Conservation (phyloP, 2,113 vertebrate genomes). For the Seriola rivoliana region DNA sequence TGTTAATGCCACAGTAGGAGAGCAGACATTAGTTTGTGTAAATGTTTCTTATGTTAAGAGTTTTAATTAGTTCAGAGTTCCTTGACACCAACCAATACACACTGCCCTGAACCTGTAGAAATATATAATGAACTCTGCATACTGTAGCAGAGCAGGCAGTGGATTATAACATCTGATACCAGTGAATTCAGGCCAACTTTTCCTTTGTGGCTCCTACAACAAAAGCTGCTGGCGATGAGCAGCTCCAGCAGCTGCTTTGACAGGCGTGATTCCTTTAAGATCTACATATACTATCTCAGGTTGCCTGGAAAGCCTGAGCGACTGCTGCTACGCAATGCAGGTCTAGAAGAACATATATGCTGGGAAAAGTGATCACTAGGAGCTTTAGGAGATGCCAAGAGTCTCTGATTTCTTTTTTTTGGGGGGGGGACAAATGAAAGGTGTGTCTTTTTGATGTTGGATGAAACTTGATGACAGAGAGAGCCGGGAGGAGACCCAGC, state of each 20-base stretch:
- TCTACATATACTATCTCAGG: constrained; percentile 27
- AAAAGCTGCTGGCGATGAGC: constrained; percentile 22
- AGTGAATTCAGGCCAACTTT: constrained; percentile 18
- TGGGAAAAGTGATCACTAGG: constrained; percentile 64
- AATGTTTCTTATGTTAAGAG: no score
- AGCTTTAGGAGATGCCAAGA: constrained; percentile 55
- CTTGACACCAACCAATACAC: no score
- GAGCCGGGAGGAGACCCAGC: constrained; percentile 62
- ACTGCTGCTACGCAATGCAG: neutral
- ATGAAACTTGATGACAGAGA: constrained; percentile 74
- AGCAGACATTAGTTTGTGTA: no score
- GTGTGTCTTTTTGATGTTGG: constrained; percentile 78
- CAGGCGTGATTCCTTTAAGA: constrained; percentile 37
- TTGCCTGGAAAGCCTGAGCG: constrained; percentile 29
- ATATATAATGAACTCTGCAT: neutral
- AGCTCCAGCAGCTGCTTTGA: constrained; percentile 29
- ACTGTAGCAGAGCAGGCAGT: constrained; percentile 22
- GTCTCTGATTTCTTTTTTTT: constrained; percentile 52
- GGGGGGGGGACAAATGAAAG: constrained; percentile 54
- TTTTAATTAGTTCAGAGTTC: neutral
- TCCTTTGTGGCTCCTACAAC: constrained; percentile 22
- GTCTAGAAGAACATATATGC: constrained; percentile 26
- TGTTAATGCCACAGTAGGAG: neutral
- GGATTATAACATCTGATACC: constrained; percentile 30
- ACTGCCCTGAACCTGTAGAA: neutral